These are phyloP conservation scores for Corythoichthys haematopterus DNA, from an alignment of 2,113 vertebrate species.

Conservation along the genomic window DNA sequence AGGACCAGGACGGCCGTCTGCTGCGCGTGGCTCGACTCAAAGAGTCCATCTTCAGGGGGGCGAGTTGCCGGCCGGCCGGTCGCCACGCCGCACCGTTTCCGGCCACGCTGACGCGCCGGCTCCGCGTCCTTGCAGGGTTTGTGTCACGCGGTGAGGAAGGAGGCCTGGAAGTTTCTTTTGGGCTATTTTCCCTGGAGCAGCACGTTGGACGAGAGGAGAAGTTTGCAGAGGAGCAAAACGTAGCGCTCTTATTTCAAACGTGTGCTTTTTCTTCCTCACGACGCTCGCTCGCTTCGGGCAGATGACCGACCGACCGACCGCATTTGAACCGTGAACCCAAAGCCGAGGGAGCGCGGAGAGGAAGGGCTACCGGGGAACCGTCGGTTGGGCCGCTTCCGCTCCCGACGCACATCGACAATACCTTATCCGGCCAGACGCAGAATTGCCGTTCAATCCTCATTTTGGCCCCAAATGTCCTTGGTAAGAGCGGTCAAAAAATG, in stretches of 20 bases:
- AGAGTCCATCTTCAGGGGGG: slow-evolving; percentile 87
- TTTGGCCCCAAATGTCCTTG: too few relatives aligned
- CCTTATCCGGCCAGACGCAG: too few relatives aligned
- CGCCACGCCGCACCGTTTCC: too few relatives aligned
- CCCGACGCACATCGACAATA: too few relatives aligned
- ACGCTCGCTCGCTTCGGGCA: neutral
- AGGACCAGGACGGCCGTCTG: slow-evolving; percentile 86
- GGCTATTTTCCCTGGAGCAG: slow-evolving; percentile 90
- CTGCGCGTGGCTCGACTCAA: slow-evolving; percentile 75
- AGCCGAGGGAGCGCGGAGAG: too few relatives aligned
- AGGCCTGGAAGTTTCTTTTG: slow-evolving; percentile 92
- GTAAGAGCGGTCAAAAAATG: too few relatives aligned
- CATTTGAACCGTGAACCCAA: too few relatives aligned
- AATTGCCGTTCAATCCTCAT: too few relatives aligned
- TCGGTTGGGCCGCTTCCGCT: too few relatives aligned
- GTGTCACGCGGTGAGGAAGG: slow-evolving; percentile 84
- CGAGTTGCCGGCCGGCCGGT: slow-evolving; percentile 35
- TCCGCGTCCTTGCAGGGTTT: slow-evolving; percentile 75
- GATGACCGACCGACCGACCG: too few relatives aligned
- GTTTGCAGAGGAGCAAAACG: slow-evolving; percentile 84
- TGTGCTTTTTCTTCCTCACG: neutral
- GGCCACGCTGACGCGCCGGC: too few relatives aligned
- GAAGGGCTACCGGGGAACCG: too few relatives aligned
- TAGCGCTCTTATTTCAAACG: slow-evolving; percentile 44
- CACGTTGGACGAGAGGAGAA: slow-evolving; percentile 83